Base-by-base conservation (phyloP, 2,113 vertebrate species). In the Turdus rufiventris region DNA sequence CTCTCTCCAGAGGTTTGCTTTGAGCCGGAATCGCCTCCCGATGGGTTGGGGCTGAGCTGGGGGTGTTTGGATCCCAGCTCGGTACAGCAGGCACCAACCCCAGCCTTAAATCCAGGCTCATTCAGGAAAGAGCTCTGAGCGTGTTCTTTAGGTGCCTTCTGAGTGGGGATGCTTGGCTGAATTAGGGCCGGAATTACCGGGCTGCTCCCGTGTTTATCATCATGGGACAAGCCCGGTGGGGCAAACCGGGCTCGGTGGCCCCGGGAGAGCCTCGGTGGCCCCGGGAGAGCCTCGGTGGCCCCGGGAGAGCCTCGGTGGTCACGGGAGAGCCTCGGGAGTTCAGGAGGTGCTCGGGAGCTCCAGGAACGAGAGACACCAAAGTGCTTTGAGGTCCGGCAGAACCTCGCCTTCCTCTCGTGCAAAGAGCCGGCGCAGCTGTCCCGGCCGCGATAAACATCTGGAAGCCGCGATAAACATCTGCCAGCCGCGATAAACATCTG, bases 311-410 rank as follows among this genome's bases (percentile, higher is more conserved):
- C 61, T 17, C 2, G 36, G 45, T 12, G 25, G 18, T 4, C 18
- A 13, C 3, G 77, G 58, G 9, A 86, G 5, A 4, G 9, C 13
- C 61, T 17, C 2, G 36, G 45, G 45, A 47, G 19, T 7, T 43
- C 43, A 18, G 81, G 28, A 0, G 2, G 23, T 2, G 6, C 25
- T 21, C 33, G 53, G 58, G 26, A 75, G 13, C 24, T 28, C 36
- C n/a, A 53, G 51, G 18, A 61, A 21, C 0, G 56, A 43, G 25
- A 0, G 0, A 19, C 2, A 6, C 31, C 79, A 7, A 20, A 79
- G 33, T 29, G 12, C n/a, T 28, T 23, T 3, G 65, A 58, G 65
- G 38, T 25, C 19, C 54, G 15, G 4, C 79, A 38, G 48, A 62
- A 33, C 83, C 71, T 60, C 53, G 51, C 48, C 66, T 74, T 85